Percentiles rank a stretch among this genome's conserved stretches.
Evolutionary conservation across 23 tunicate species (phyloP).

Genomic region (Botrylloides violaceus): DNA sequence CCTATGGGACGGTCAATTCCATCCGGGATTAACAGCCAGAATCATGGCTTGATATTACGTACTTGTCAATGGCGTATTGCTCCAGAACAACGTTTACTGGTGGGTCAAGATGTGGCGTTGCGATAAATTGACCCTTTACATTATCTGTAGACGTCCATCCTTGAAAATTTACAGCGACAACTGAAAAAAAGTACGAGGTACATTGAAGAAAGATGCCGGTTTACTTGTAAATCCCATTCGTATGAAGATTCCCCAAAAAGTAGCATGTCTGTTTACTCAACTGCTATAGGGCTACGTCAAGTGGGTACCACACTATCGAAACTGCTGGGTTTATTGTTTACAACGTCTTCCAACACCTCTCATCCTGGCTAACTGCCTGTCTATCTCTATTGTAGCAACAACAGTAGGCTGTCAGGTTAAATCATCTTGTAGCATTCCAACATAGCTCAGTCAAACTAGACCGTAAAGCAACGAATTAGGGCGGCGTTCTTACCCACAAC

Average conservation of each 20-base stretch:
- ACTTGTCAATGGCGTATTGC: background rate
- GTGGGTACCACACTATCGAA: too few species aligned
- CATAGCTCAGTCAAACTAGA: too few species aligned
- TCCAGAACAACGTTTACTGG: background rate
- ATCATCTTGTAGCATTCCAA: too few species aligned
- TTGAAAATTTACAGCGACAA: constrained; percentile 1
- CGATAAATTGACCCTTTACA: constrained; percentile 9
- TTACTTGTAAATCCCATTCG: too few species aligned
- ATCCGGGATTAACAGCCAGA: background rate
- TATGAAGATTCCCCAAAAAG: background rate
- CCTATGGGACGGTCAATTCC: too few species aligned
- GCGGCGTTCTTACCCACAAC: constrained; percentile 25
- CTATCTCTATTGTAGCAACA: too few species aligned
- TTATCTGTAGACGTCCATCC: constrained; percentile 18
- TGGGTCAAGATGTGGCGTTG: constrained; percentile 18
- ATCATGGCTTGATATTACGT: background rate
- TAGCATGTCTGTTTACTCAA: background rate
- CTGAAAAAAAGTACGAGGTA: background rate
- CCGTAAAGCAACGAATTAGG: too few species aligned
- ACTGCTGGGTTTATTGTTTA: too few species aligned
- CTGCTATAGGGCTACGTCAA: too few species aligned
- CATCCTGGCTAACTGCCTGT: too few species aligned
- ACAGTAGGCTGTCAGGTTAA: too few species aligned
- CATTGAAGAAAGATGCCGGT: too few species aligned
- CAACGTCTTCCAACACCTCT: background rate